Percentiles rank a stretch among this genome's conserved stretches.
phyloP scores from a whole-genome alignment of 2,888 invertebrate species.

The Dasypogon diadema region DNA sequence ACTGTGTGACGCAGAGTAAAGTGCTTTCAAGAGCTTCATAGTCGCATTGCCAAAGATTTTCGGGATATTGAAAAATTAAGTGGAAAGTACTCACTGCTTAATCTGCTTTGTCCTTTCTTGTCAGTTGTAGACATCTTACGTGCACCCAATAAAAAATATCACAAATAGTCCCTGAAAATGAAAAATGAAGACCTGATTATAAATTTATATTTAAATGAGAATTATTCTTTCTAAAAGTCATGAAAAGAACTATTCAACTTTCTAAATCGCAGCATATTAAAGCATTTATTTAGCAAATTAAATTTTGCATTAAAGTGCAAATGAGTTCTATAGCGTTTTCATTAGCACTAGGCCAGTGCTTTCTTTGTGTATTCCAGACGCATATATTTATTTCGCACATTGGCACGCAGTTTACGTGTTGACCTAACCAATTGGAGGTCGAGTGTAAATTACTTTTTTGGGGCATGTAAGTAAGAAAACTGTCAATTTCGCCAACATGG shows the following conservation, averaged over 20 bases:
- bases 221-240: too few species aligned
- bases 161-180: constrained; percentile 7
- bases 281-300: not conserved
- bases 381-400: not conserved
- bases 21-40: not conserved
- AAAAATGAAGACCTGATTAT: not conserved
- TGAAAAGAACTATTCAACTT: too few species aligned
- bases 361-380: not conserved
- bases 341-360: not conserved
- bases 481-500: too few species aligned
- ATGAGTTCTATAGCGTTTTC: not conserved
- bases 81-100: constrained; percentile 63
- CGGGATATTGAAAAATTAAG: not conserved
- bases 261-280: too few species aligned
- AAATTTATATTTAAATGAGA: constrained; percentile 6
- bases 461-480: too few species aligned
- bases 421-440: not conserved
- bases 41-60: not conserved
- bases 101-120: constrained; percentile 62
- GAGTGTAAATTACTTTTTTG: not conserved
- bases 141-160: constrained; percentile 12
- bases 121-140: constrained; percentile 65
- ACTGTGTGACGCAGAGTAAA: not conserved
- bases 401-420: not conserved
- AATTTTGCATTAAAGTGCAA: not conserved